A percentile compares a stretch with the other conserved stretches of the same genome.
Evolutionary conservation across 2,113 vertebrate genomes (phyloP).

Genomic region (Promerops cafer): DNA sequence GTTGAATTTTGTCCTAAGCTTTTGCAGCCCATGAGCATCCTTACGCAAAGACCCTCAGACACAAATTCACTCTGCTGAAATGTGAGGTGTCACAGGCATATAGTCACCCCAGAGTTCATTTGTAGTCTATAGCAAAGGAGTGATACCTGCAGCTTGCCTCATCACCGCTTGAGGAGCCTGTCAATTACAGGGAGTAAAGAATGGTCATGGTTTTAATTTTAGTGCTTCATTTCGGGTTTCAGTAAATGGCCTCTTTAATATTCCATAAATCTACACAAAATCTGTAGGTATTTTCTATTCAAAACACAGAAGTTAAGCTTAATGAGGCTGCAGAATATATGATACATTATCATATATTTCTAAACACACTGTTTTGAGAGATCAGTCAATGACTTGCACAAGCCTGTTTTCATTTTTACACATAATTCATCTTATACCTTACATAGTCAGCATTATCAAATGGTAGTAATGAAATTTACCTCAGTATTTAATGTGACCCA

Average conservation of each 20-base stretch:
- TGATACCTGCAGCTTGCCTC: not conserved
- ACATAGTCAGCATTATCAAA: not conserved
- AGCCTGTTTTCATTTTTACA: not conserved
- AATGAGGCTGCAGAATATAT: not conserved
- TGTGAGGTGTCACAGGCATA: not conserved
- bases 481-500: not conserved
- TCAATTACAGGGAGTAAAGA: not conserved
- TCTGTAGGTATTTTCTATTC: not conserved
- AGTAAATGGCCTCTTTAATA: not conserved
- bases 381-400: not conserved
- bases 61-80: not conserved
- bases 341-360: not conserved
- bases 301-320: not conserved
- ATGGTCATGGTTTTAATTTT: not conserved
- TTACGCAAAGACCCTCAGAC: not conserved
- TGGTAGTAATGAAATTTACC: not conserved
- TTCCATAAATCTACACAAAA: not conserved
- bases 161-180: not conserved
- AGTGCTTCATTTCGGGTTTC: not conserved
- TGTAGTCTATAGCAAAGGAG: not conserved
- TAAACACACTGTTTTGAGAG: not conserved
- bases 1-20: not conserved
- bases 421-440: not conserved
- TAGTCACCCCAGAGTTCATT: not conserved
- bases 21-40: not conserved